Conservation (phyloP, 2,797 vertebrate genomes). For the Esox masquinongy region DNA sequence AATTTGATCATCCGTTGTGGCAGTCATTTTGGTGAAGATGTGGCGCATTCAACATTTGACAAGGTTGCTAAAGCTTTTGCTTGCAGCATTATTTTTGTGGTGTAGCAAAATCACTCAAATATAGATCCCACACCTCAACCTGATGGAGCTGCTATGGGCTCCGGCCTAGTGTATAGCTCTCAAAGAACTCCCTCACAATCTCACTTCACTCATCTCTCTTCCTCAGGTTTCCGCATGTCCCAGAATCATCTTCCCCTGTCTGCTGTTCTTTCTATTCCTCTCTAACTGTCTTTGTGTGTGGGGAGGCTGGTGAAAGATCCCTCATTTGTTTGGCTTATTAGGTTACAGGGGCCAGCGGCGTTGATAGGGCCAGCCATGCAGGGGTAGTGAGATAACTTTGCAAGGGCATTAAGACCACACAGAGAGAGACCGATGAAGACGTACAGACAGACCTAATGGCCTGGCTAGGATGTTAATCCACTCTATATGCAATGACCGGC, state of each 20-base stretch:
- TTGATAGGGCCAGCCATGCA: constrained; percentile 40
- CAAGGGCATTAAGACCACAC: constrained; percentile 40
- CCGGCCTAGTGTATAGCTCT: neutral
- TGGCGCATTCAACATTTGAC: too few species aligned
- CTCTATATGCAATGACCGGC: constrained; percentile 22
- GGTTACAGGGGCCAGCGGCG: constrained; percentile 52
- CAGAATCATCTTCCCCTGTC: neutral
- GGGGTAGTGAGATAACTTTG: constrained; percentile 22
- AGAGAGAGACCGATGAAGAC: constrained; percentile 52
- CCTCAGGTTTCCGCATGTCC: neutral
- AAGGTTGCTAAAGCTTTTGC: too few species aligned
- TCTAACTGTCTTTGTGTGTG: neutral
- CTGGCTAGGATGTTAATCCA: constrained; percentile 38
- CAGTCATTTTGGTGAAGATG: too few species aligned
- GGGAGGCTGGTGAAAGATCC: constrained; percentile 48
- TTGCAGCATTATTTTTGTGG: too few species aligned
- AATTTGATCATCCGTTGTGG: too few species aligned
- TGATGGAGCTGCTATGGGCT: neutral
- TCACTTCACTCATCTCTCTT: constrained; percentile 5
- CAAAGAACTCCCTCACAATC: neutral
- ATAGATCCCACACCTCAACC: too few species aligned
- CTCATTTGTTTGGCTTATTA: constrained; percentile 52
- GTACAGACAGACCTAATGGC: constrained; percentile 33
- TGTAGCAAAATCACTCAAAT: too few species aligned
- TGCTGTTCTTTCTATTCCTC: neutral